Base-by-base conservation (phyloP, 2,113 vertebrate species). In the Tupaia chinensis region DNA sequence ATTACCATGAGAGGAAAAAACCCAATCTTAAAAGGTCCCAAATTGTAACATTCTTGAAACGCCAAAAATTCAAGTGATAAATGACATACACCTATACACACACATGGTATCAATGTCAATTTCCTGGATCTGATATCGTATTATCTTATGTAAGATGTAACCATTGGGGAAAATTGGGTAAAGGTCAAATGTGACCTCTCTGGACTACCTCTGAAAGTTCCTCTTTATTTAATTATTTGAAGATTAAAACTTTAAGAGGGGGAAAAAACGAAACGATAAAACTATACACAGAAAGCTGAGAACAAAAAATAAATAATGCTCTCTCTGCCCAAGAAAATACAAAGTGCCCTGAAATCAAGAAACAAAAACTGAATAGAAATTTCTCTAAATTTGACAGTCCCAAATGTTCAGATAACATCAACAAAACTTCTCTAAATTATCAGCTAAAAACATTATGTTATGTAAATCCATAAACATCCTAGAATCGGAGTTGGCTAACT, bases 281-380 rank as follows among this genome's bases (percentile, higher is more conserved):
- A 91, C 32, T 94, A 54, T 70, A 72, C 54, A 63, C 14, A 23
- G 20, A 87, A 77, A 8, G 56, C 80, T 56, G 87, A 90, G 56
- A 58, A 93, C 44, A 88, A 74, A 74, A 78, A 86, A 73, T 83
- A 89, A 87, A 82, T 76, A 29, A 94, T 70, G 70, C 27, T 96
- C 87, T 95, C 27, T 96, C 87, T 95, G 44, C 22, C 23, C 76
- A 93, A 96, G 92, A 85, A 97, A 94, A 87, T 29, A 9, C 86
- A 16, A 91, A 89, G 66, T 65, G 6, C n/a, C 29, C 70, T 79
- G 53, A 96, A 94, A 97, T 81, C 83, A 94, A 97, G 86, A 77
- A 93, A 96, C 44, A 89, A 84, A 96, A 91, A 82, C 65, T 58
- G 63, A 78, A 87, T 19, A 92, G 44, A 82, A 91, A 84, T 92